Evolutionary conservation across 2,888 invertebrate species (phyloP), one percentile per base, ranked within the genome.

Genomic region (Apodemia duryi): DNA sequence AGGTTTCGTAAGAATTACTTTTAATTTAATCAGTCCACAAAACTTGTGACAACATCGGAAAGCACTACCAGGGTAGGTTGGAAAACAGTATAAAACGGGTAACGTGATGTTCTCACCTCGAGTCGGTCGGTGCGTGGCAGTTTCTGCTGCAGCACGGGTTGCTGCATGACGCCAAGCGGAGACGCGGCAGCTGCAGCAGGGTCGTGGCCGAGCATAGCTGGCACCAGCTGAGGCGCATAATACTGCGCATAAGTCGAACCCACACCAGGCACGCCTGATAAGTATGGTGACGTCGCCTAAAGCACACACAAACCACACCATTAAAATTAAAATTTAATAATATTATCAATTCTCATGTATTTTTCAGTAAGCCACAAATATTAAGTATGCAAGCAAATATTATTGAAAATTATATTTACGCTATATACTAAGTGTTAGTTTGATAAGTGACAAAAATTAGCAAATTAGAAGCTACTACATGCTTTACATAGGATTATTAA

Each of bases 41-140:
- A 75, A 77, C 74, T 77, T 70, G 70, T 72, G 80, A 80, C 82
- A 82, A 84, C 79, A 85, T 81, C 77, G 77, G 81, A 80, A 85
- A 87, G 85, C 86, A 71, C 83, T 86, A 86, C 79, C 80, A 74
- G 77, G 79, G 67, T 79, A 77, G 75, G 78, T 79, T 67, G 61
- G 63, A 61, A 64, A 61, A 67, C 61, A 43, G 61, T 75, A 76
- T 81, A 80, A 78, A 78, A 81, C 80, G 77, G 66, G 79, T 79
- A 81, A 77, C 81, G 67, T 65, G 57, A 69, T 62, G 67, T 67
- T 70, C 95, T 95, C 94, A 98, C 98, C 98, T 98, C 98, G 93
- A 98, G 95, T 93, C 98, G 95, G 93, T 98, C 98, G 86, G 97
- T 96, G 92, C 98, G 96, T 79, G 97, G 97, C 94, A 98, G 94